Evolutionary conservation across 2,888 invertebrate genomes (phyloP), one percentile per base, ranked within the genome.

Genomic region (Brachyptera putata): DNA sequence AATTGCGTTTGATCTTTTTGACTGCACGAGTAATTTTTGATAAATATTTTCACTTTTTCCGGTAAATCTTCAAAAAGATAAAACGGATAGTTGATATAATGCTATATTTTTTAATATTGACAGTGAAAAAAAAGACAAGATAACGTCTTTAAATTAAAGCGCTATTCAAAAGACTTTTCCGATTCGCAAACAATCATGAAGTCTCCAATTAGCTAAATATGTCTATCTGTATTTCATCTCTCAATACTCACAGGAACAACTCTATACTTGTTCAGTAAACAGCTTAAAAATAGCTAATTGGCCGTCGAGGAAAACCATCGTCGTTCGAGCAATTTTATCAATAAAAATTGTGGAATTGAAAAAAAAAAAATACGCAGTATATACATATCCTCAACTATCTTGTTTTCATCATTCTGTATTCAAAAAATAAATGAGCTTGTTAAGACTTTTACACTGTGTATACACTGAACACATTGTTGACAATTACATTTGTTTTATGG

Each of bases 201-300:
- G 18, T 53, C 22, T 50, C 53, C 53, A 53, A 53, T 53, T 53
- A 53, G 53, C 36, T 43, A 3, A n/a, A n/a, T n/a, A n/a, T n/a
- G 25, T 26, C n/a, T 50, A 26, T n/a, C 30, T 22, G 5, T 34
- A 30, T 5, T 30, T 14, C 36, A 53, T 36, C 53, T 53, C 18
- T 53, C 50, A 13, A 53, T 16, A 16, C 34, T 43, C 21, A 21
- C 14, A 43, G 11, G 18, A 14, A 36, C 46, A 46, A 46, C 21
- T 24, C 22, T 21, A 4, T 14, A 4, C 4, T 4, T 21, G 18
- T 11, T 43, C 53, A 21, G 34, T 53, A 53, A 53, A 53, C 37
- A 53, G 53, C 53, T 53, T 53, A 53, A 9, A 34, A 34, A 16
- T 7, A 36, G 30, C 53, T 53, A 53, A 53, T 53, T 53, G 36